Evolutionary conservation across 2,888 invertebrate genomes (phyloP), one percentile per base, ranked within the genome.

Genomic region (Clunio marinus): DNA sequence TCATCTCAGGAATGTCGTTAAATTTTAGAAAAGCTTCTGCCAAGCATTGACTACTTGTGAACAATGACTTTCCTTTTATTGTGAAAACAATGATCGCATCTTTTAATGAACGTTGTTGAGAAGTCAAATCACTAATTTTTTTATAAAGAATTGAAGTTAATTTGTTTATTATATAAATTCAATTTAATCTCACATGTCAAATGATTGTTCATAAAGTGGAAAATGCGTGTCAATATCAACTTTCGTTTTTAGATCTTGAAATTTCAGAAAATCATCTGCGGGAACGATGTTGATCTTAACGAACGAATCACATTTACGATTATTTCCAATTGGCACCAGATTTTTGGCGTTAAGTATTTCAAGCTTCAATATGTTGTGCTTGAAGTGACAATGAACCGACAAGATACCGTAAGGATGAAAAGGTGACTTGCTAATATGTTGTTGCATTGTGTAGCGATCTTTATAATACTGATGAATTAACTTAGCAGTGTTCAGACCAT

Each of bases 401-500:
- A 63, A n/a, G 7, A 63, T 20, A 15, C 63, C 63, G 2, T 45
- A 28, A 8, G 63, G 63, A 46, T 63, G 24, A 20, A 63, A 63
- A 15, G 63, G 63, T 7, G 45, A 20, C 28, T 46, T 45, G 27
- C 37, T 45, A 4, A 46, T 63, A 7, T 41, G 13, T 17, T 46
- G 25, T 46, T 63, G 63, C 45, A 63, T 24, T 10, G 25, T 27
- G 46, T 63, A 63, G 4, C 63, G 63, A 17, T 63, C 63, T 63
- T 63, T 63, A 17, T 27, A 63, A 20, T 63, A 63, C 15, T 63
- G 63, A 63, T 63, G 63, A 28, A 63, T 63, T 3, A 63, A 28
- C 24, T 37, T 35, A 2, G 45, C 25, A 13, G 63, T 27, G 15
- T 63, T 63, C 1, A 63, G 46, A 15, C 45, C 63, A 46, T 63